Conservation (phyloP, 2,888 invertebrate genomes). For the Sussaba pulchella region DNA sequence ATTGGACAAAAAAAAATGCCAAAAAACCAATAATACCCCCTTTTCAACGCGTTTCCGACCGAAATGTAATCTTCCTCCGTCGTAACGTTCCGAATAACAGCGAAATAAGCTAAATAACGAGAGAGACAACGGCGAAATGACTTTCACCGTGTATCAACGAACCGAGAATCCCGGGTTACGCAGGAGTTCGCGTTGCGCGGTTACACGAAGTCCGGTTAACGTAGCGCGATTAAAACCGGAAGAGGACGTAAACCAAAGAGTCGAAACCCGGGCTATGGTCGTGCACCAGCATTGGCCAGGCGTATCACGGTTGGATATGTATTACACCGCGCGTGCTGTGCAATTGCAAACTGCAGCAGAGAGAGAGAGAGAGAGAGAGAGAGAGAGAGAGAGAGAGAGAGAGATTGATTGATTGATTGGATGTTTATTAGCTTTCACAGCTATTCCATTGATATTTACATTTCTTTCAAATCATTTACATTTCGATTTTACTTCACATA, state of each 20-base stretch:
- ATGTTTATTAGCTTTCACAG: too few species aligned
- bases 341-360: slow-evolving; percentile 55
- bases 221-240: slow-evolving; percentile 46
- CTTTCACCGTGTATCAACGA: slow-evolving; percentile 56
- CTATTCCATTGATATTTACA: too few species aligned
- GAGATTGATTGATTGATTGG: too few species aligned
- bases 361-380: slow-evolving; percentile 23
- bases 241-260: too few species aligned
- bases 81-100: not conserved
- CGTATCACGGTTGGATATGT: slow-evolving; percentile 26
- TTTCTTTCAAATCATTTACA: too few species aligned
- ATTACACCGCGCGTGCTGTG: slow-evolving; percentile 41
- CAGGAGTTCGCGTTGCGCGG: slow-evolving; percentile 8
- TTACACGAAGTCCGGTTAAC: slow-evolving; percentile 35
- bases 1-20: too few species aligned
- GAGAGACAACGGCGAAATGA: slow-evolving; percentile 53
- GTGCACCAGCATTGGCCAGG: not conserved
- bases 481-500: too few species aligned
- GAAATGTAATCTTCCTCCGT: too few species aligned
- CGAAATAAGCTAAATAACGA: slow-evolving; percentile 19
- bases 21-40: too few species aligned
- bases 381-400: slow-evolving; percentile 12
- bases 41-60: too few species aligned
- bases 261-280: slow-evolving; percentile 14
- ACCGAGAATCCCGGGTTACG: slow-evolving; percentile 37